Conservation (phyloP, 2,113 vertebrate genomes). For the Pungitius pungitius region DNA sequence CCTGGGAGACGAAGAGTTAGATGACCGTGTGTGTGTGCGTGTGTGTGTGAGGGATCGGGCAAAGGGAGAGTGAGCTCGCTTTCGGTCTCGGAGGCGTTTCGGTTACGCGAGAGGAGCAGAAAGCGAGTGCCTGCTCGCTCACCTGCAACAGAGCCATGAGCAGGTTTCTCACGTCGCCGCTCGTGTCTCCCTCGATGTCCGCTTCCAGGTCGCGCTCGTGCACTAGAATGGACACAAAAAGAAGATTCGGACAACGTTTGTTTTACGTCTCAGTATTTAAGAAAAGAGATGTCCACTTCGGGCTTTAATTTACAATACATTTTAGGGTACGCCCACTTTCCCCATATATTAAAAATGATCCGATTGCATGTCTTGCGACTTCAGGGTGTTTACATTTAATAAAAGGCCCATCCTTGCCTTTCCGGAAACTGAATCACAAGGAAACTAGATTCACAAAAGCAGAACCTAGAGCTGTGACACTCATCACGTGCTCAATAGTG, state of each 20-base stretch:
- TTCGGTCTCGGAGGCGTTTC: conserved; percentile 40
- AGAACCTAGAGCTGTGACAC: no score
- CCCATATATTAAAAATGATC: neutral
- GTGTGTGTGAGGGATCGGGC: conserved; percentile 24
- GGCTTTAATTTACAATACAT: neutral
- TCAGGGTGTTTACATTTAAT: neutral
- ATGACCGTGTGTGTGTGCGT: conserved; percentile 17
- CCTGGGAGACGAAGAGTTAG: conserved; percentile 60
- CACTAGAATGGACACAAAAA: conserved; percentile 58
- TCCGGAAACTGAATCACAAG: no score
- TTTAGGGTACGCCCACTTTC: neutral
- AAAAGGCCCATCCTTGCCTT: no score
- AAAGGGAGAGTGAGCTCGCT: conserved; percentile 50
- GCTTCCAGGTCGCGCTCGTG: conserved; percentile 81
- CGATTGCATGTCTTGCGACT: neutral
- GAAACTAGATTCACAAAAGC: neutral
- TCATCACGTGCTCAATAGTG: no score
- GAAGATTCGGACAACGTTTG: neutral
- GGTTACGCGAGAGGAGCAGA: conserved; percentile 42
- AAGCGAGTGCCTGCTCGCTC: conserved; percentile 17
- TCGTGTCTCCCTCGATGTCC: conserved; percentile 83
- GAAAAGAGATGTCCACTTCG: neutral
- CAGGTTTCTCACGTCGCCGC: conserved; percentile 81
- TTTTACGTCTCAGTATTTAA: neutral
- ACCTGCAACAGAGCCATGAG: conserved; percentile 79